phyloP scores from a whole-genome alignment of 2,797 vertebrate genomes.

The Tragelaphus eurycerus region DNA sequence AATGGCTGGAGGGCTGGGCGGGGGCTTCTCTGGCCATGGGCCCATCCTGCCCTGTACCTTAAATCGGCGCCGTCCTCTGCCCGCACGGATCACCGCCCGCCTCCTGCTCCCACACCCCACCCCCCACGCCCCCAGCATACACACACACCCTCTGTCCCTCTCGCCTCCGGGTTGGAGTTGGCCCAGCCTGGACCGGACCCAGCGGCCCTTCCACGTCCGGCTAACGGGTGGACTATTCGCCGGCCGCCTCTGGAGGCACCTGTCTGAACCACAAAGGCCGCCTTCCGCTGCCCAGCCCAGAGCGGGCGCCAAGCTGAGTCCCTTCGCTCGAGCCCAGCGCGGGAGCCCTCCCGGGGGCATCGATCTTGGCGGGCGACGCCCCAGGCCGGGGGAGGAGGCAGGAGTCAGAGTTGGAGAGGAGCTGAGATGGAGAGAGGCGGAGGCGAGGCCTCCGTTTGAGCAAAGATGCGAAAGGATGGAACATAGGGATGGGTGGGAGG shows the following conservation, averaged over 20 bases:
- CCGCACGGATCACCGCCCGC: neutral
- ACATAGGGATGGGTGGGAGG: neutral
- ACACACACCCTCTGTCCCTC: neutral
- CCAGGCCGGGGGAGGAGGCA: neutral
- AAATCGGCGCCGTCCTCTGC: neutral
- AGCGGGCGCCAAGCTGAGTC: neutral
- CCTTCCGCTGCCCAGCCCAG: neutral
- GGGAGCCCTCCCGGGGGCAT: neutral
- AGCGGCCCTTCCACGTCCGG: neutral
- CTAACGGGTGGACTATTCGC: neutral
- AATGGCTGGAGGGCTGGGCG: neutral
- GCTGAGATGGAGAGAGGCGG: neutral
- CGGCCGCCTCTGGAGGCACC: slow-evolving; percentile 39
- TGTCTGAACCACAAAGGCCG: slow-evolving; percentile 63
- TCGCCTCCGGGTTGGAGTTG: neutral
- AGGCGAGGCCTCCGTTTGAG: neutral
- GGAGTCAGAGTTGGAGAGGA: neutral
- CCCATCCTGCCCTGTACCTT: neutral
- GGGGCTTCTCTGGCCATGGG: neutral
- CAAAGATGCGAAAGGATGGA: neutral
- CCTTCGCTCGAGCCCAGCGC: neutral
- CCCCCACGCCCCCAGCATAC: neutral
- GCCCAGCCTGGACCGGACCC: neutral
- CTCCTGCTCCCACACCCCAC: neutral
- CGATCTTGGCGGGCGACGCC: slow-evolving; percentile 10